phyloP scores from a whole-genome alignment of 2,797 vertebrate genomes.

The Eulemur albifrons region DNA sequence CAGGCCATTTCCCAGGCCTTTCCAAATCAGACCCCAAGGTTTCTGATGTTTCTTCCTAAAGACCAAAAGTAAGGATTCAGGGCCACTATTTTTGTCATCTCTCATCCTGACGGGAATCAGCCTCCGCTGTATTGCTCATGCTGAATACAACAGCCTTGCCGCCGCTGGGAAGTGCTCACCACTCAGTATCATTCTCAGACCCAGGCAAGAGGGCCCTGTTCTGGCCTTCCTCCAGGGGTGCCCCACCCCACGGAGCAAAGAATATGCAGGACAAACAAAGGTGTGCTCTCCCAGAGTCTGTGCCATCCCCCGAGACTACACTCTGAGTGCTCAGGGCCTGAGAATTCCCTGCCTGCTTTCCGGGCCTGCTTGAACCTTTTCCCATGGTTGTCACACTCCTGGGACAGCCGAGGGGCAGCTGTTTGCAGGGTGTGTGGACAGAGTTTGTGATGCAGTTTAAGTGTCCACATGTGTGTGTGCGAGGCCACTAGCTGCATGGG shows the following conservation, averaged over 20 bases:
- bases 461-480: too few relatives aligned
- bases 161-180: not conserved
- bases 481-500: not conserved
- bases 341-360: not conserved
- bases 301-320: not conserved
- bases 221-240: not conserved
- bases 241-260: not conserved
- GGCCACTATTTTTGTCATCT: not conserved
- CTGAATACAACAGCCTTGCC: not conserved
- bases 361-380: not conserved
- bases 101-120: not conserved
- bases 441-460: not conserved
- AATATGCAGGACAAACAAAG: not conserved
- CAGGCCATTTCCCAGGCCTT: not conserved
- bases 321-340: not conserved
- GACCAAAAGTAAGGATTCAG: not conserved
- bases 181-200: not conserved
- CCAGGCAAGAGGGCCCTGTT: not conserved
- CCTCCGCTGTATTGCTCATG: not conserved
- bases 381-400: not conserved
- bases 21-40: not conserved
- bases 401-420: not conserved
- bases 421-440: not conserved
- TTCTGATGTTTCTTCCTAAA: not conserved
- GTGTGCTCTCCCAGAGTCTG: not conserved